These are phyloP conservation scores for Zaprionus camerounensis DNA, from an alignment of 1,140 invertebrate species.

Conservation along the genomic window DNA sequence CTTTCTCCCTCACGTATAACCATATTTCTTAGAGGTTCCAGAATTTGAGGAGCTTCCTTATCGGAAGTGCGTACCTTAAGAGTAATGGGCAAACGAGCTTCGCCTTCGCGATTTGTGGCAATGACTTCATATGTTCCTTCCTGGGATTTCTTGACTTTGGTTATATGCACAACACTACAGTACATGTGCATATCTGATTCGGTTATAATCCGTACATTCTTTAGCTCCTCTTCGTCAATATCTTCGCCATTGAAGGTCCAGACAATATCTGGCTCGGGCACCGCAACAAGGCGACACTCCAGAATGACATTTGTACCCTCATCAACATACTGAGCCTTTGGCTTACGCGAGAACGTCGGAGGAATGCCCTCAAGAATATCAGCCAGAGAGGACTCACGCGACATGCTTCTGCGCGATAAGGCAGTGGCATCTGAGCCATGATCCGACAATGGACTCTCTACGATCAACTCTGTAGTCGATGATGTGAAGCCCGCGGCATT, in stretches of 20 bases:
- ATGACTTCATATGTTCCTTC: conserved; percentile 95
- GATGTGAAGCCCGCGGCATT: conserved; percentile 97
- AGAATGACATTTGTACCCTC: conserved; percentile 92
- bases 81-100: conserved; percentile 92
- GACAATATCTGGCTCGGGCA: conserved; percentile 94
- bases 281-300: conserved; percentile 93
- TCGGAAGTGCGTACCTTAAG: conserved; percentile 92
- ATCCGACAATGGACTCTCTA: conserved; percentile 94
- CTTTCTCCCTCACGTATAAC: conserved; percentile 92
- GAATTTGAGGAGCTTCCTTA: conserved; percentile 91
- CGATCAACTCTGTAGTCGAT: conserved; percentile 94
- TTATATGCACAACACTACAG: conserved; percentile 91
- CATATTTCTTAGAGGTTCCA: conserved; percentile 91
- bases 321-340: conserved; percentile 92
- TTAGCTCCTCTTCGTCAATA: conserved; percentile 88
- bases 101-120: conserved; percentile 95
- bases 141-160: conserved; percentile 90
- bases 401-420: conserved; percentile 91
- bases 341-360: conserved; percentile 95
- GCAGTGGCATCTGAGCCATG: conserved; percentile 93
- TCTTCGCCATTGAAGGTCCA: conserved; percentile 92
- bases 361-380: conserved; percentile 96
- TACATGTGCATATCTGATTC: conserved; percentile 96
- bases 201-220: conserved; percentile 89
- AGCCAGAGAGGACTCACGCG: conserved; percentile 94